Base-by-base conservation (phyloP, 1,140 invertebrate genomes). In the Sycophaga agraensis region DNA sequence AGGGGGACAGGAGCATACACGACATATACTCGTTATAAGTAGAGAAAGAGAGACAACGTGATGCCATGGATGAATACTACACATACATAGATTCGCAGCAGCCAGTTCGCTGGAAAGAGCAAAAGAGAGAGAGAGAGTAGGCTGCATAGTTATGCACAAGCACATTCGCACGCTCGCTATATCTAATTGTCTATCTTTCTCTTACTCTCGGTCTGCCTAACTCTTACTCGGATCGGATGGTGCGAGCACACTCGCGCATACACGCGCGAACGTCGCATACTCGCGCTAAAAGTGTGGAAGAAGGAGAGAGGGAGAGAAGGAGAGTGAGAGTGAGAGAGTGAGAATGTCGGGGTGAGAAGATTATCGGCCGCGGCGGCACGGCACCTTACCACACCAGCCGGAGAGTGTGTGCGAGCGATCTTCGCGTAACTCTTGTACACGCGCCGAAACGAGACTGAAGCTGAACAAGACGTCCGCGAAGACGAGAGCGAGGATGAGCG, bases 301-400 rank as follows among this genome's bases (percentile, higher is more conserved):
- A 37, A 34, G 28, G 14, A 35, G 31, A 31, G 39, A 43, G 19
- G 14, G 5, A 31, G 11, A 31, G 5, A 11, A 31, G 28, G 4
- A 31, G 28, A 6, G 28, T 31, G 57, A 34, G 34, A 31, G n/a
- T 48, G 34, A 59, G 6, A 9, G 55, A 17, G 57, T 37, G 46
- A 24, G 37, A 43, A 39, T 21, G 21, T 43, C 16, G 45, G 21
- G 28, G 48, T 37, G 57, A 43, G 57, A 59, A 59, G 57, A 59
- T 59, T 59, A 59, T 59, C 57, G 48, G 46, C 37, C 48, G 57
- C 19, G 24, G 57, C 48, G 57, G 48, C 48, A 59, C 57, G 48
- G 57, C 57, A 59, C 57, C 57, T 59, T 59, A 35, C 37, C n/a
- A 50, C 24, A 59, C 16, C 34, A 7, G 1, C 37, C 16, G 17